Evolutionary conservation across 2,113 vertebrate genomes (phyloP).

Genomic region (Anhinga anhinga): DNA sequence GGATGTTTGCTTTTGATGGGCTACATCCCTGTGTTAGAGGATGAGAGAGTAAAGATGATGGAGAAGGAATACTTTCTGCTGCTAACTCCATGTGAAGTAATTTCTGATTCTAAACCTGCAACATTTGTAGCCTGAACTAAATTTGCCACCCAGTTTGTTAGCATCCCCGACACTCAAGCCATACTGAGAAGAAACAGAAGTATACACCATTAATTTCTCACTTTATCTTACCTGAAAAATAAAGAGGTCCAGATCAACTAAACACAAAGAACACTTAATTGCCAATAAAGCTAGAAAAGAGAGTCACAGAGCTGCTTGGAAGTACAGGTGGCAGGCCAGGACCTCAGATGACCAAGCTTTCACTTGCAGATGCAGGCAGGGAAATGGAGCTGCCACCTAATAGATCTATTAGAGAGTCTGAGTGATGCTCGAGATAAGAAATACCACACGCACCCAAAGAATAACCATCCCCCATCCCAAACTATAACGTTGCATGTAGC

Average conservation of each 20-base stretch:
- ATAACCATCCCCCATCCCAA: not conserved
- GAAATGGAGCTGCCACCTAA: not conserved
- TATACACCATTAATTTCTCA: not conserved
- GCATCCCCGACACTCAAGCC: not conserved
- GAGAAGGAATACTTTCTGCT: not conserved
- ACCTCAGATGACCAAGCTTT: not conserved
- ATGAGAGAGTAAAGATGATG: not conserved
- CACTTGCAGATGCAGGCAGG: not conserved
- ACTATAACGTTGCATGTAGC: rapidly evolving
- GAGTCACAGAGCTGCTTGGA: not conserved
- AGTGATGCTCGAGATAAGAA: not conserved
- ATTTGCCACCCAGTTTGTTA: not conserved
- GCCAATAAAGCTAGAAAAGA: not conserved
- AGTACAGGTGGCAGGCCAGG: not conserved
- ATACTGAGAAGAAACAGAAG: not conserved
- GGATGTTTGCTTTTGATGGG: not conserved
- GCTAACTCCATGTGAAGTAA: not conserved
- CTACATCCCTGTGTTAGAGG: not conserved
- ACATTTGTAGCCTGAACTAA: not conserved
- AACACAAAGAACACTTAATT: not conserved
- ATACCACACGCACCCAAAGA: not conserved
- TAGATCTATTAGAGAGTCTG: not conserved
- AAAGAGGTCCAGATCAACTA: not conserved
- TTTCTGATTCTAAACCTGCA: not conserved
- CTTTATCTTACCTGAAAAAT: not conserved